Evolutionary conservation across 2,888 invertebrate species (phyloP), one percentile per base, ranked within the genome.

Genomic region (Caenorhabditis afra): DNA sequence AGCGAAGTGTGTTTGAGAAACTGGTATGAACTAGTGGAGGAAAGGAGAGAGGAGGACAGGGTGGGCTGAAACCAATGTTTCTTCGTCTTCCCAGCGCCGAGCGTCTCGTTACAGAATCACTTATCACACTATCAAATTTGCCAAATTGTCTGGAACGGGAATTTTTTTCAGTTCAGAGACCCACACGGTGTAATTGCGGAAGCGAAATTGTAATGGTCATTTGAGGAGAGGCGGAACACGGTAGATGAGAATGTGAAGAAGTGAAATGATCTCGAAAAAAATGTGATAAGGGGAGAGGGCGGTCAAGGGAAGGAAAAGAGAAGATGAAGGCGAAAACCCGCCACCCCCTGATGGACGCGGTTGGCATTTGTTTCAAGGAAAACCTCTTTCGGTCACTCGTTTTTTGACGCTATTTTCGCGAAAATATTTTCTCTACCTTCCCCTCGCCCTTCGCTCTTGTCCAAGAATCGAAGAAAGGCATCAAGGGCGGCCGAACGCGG

Each of bases 21-120:
- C 75, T 75, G 75, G 75, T 75, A 75, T 75, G 53, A 29, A 29
- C 29, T 29, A 29, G 62, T 62, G 62, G 53, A 53, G n/a, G n/a
- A n/a, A n/a, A n/a, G n/a, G n/a, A n/a, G n/a, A 58, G 50, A n/a
- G 18, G 41, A 18, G 18, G 49, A 41, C n/a, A 37, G 52, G 49
- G 62, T n/a, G 45, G 75, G 62, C 75, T 76, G 76, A 76, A 76
- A 76, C 76, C 76, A 76, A 76, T 76, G 76, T 76, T 76, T 76
- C 76, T 68, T 74, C 74, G 53, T 61, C 41, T 45, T 35, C 58
- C 16, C 66, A 45, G 45, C 20, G 29, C 41, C 29, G 41, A 41
- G 18, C 35, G 61, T 75, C 75, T 75, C 67, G 75, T 68, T 76
- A 68, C 76, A 68, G 64, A 68, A 50, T 35, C 52, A 50, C 64